Evolutionary conservation across 2,113 vertebrate species (phyloP).

Genomic region (Cololabis saira): DNA sequence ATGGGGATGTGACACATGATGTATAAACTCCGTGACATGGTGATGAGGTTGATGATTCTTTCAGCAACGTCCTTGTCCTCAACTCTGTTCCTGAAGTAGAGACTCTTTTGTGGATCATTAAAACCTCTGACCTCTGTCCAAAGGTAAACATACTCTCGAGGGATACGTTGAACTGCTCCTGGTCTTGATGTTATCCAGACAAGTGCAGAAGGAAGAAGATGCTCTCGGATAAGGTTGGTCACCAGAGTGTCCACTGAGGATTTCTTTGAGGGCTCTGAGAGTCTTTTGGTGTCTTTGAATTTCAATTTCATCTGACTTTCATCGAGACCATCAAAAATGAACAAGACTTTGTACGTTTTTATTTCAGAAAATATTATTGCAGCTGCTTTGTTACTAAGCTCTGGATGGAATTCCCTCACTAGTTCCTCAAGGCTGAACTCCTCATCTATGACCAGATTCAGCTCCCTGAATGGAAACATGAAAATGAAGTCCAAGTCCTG

Average conservation of each 20-base stretch:
- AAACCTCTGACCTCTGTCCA: slow-evolving; percentile 53
- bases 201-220: slow-evolving; percentile 34
- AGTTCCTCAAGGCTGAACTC: slow-evolving; percentile 32
- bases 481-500: slow-evolving; percentile 38
- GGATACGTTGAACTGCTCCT: slow-evolving; percentile 13
- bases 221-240: slow-evolving; percentile 38
- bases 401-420: background rate
- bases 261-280: background rate
- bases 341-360: slow-evolving; percentile 19
- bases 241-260: slow-evolving; percentile 41
- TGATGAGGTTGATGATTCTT: slow-evolving; percentile 18
- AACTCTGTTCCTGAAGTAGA: slow-evolving; percentile 45
- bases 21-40: slow-evolving; percentile 27
- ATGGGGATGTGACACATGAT: slow-evolving; percentile 57
- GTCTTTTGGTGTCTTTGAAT: background rate
- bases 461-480: slow-evolving; percentile 43
- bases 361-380: too few species aligned
- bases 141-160: background rate
- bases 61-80: slow-evolving; percentile 16
- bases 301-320: slow-evolving; percentile 30
- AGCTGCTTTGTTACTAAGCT: too few species aligned
- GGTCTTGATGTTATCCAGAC: slow-evolving; percentile 53
- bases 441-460: slow-evolving; percentile 35
- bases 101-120: slow-evolving; percentile 38
- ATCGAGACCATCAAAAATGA: slow-evolving; percentile 49